phyloP scores from a whole-genome alignment of 2,797 vertebrate species.

The Spondyliosoma cantharus region DNA sequence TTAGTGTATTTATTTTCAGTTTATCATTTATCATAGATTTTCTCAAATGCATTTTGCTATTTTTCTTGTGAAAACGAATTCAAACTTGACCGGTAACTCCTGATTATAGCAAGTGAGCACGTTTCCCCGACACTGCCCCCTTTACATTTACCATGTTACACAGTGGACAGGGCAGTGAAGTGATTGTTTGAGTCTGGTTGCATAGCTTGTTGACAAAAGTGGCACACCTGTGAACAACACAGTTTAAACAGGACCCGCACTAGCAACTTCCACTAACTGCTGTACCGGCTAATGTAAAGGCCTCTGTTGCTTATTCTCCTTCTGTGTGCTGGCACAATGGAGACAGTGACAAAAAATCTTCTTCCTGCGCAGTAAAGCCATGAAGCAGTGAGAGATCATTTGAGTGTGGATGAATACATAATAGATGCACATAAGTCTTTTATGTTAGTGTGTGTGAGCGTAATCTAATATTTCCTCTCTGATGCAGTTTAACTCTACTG shows the following conservation, averaged over 20 bases:
- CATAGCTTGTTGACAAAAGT: constrained; percentile 42
- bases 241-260: constrained; percentile 43
- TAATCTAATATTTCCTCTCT: background rate
- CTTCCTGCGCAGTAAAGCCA: constrained; percentile 26
- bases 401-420: background rate
- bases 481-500: background rate
- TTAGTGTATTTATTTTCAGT: background rate
- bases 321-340: constrained; percentile 44
- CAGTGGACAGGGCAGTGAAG: background rate
- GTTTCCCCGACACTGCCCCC: background rate
- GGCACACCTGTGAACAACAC: constrained; percentile 42
- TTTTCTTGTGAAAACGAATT: background rate
- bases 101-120: background rate
- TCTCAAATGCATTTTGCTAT: background rate
- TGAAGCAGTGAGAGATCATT: constrained; percentile 6
- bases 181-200: constrained; percentile 30
- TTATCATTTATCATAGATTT: background rate
- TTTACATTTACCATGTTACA: constrained; percentile 14
- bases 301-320: constrained; percentile 24
- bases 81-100: background rate
- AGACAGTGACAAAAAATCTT: constrained; percentile 22
- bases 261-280: constrained; percentile 63
- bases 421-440: background rate
- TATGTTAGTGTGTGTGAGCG: background rate
- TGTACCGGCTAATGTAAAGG: constrained; percentile 27